These are phyloP conservation scores for Brachionus rubens DNA, from an alignment of 1,140 invertebrate species.

Conservation along the genomic window DNA sequence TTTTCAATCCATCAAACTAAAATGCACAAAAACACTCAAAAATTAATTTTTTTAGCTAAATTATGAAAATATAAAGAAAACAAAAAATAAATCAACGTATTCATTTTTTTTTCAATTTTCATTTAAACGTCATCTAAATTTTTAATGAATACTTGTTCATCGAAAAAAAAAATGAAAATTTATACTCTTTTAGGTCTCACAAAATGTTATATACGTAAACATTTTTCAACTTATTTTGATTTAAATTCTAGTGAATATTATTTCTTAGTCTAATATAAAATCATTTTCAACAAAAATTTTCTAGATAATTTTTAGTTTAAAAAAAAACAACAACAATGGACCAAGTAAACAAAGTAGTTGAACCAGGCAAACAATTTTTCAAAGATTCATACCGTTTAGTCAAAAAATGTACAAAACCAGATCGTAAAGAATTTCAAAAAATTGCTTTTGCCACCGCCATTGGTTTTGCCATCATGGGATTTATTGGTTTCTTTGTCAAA, in stretches of 20 bases:
- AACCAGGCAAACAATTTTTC: slow-evolving; percentile 89
- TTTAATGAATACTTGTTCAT: background rate
- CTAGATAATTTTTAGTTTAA: background rate
- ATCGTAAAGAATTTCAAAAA: slow-evolving; percentile 99
- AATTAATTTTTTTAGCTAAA: too few relatives aligned
- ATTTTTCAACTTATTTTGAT: slow-evolving; percentile 24
- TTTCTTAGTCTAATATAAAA: background rate
- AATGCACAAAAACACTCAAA: too few relatives aligned
- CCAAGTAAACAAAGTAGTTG: slow-evolving; percentile 88
- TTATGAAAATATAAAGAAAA: slow-evolving; percentile 2
- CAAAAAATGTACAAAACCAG: slow-evolving; percentile 98
- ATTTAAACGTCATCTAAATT: slow-evolving; percentile 20
- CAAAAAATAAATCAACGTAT: background rate
- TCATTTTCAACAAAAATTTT: slow-evolving; percentile 17
- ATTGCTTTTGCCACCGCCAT: slow-evolving; percentile 99
- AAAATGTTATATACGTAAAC: slow-evolving; percentile 28
- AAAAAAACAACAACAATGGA: slow-evolving; percentile 70
- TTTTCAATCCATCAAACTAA: too few relatives aligned
- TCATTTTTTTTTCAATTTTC: background rate
- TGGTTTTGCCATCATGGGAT: slow-evolving; percentile 99
- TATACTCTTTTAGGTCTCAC: background rate
- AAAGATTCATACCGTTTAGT: slow-evolving; percentile 93
- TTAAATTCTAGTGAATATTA: background rate
- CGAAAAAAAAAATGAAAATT: too few relatives aligned
- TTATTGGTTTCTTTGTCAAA: slow-evolving; percentile 99